These are phyloP conservation scores for Camptogramma bilineatum DNA, from an alignment of 2,888 invertebrate species.

Conservation along the genomic window DNA sequence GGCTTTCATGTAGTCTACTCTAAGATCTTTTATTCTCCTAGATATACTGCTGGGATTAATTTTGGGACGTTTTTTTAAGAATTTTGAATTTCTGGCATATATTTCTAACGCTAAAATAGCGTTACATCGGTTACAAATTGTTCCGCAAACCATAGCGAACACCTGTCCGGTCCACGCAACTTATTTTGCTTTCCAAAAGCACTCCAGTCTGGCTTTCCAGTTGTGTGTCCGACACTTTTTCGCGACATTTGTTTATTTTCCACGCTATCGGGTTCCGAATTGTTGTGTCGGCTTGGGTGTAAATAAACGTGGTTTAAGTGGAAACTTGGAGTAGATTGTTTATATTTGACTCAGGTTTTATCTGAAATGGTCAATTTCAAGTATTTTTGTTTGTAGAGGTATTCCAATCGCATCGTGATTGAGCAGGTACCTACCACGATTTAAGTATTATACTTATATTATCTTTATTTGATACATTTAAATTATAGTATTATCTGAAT, in stretches of 20 bases:
- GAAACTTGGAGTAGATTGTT: slow-evolving; percentile 27
- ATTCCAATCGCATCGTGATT: too few species aligned
- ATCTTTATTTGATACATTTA: too few species aligned
- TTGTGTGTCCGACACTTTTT: slow-evolving; percentile 57
- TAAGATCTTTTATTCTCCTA: too few species aligned
- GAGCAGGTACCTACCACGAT: too few species aligned
- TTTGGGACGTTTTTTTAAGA: too few species aligned
- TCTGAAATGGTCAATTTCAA: slow-evolving; percentile 7
- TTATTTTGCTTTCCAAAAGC: slow-evolving; percentile 33
- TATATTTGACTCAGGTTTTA: slow-evolving; percentile 18
- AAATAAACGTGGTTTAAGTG: slow-evolving; percentile 50
- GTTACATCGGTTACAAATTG: slow-evolving; percentile 11
- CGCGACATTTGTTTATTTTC: slow-evolving; percentile 55
- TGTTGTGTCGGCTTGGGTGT: slow-evolving; percentile 54
- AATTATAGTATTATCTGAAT: too few species aligned
- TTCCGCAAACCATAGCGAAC: slow-evolving; percentile 21
- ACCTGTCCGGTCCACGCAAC: slow-evolving; percentile 32
- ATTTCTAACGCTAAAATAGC: background rate
- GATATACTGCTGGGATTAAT: too few species aligned
- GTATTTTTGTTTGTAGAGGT: background rate
- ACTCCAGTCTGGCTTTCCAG: slow-evolving; percentile 30
- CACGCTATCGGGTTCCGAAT: slow-evolving; percentile 55
- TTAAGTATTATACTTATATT: too few species aligned
- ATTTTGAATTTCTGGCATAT: background rate
- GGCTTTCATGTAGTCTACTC: too few species aligned